Conservation (phyloP, 2,113 vertebrate genomes). For the Takifugu flavidus region DNA sequence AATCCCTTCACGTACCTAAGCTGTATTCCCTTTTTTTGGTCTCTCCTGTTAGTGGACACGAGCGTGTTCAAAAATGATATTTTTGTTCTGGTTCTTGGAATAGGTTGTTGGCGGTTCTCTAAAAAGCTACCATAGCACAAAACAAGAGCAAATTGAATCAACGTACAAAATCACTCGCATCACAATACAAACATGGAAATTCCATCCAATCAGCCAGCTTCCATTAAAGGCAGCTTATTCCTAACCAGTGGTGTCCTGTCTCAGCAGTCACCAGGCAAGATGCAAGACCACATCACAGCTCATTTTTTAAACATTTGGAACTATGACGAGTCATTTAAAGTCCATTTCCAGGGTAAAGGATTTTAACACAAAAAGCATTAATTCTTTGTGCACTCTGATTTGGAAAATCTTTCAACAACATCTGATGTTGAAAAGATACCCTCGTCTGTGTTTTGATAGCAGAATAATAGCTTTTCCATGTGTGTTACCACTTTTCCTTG, state of each 20-base stretch:
- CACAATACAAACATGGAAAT: too few species aligned
- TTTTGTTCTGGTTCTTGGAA: conserved; percentile 58
- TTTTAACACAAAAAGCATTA: background rate
- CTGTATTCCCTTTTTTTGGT: conserved; percentile 30
- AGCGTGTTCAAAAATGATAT: conserved; percentile 30
- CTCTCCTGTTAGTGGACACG: conserved; percentile 26
- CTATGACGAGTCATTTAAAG: too few species aligned
- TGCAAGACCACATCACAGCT: too few species aligned
- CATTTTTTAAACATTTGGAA: too few species aligned
- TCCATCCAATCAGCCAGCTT: too few species aligned
- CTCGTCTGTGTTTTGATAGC: conserved; percentile 9
- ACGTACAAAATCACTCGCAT: background rate
- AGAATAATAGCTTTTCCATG: conserved; percentile 18
- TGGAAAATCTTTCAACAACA: conserved; percentile 13
- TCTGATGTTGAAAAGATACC: background rate
- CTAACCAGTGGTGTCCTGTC: too few species aligned
- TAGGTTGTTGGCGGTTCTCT: conserved; percentile 58
- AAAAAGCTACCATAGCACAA: conserved; percentile 60
- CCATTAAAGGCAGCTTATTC: too few species aligned
- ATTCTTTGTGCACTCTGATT: background rate
- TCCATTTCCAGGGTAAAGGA: background rate
- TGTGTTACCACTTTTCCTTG: conserved; percentile 43
- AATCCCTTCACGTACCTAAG: conserved; percentile 44
- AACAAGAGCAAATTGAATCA: conserved; percentile 45
- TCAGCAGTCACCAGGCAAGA: too few species aligned